Base-by-base conservation (phyloP, 2,888 invertebrate genomes). In the Bedellia somnulentella region DNA sequence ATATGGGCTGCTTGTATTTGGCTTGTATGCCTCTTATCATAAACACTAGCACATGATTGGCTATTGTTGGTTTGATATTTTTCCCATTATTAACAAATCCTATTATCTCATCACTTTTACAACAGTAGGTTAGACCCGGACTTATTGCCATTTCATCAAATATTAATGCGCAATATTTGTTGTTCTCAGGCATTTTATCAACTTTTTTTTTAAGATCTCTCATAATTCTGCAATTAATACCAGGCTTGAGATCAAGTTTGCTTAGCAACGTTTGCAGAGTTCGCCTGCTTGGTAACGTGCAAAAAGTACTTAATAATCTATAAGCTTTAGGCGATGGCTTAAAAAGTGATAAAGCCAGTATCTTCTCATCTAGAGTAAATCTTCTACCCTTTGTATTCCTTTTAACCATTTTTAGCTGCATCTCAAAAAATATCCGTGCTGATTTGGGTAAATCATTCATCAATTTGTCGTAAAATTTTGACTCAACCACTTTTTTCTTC, bases 1-100 rank as follows among this genome's bases (percentile, higher is more conserved):
- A 27, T n/a, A 39, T 27, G 4, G 39, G 36, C 24, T 37, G 41
- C 15, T 41, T 40, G 15, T 35, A 41, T 18, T 39, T 41, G 33
- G 31, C 36, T 5, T 21, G 5, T 3, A 41, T 15, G 5, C 41
- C 41, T 25, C 31, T 32, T 9, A 41, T 21, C 36, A 38, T 36
- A 31, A 37, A 40, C 4, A 40, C 36, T 5, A 38, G 18, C 5
- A 24, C 40, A 35, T 37, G 40, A 25, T 38, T 33, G 8, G 34
- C 34, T 11, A 37, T 30, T 23, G 31, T 21, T 4, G 21, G 27
- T 30, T 15, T 22, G 8, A 11, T 15, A 8, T 15, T 12, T 2
- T 8, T 15, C 10, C 31, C 33, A 30, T 31, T 27, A 12, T 31
- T 16, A 5, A 35, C 33, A 31, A 36, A 37, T 3, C 34, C 35